Base-by-base conservation (phyloP, 2,888 invertebrate species). In the Limnephilus marmoratus region DNA sequence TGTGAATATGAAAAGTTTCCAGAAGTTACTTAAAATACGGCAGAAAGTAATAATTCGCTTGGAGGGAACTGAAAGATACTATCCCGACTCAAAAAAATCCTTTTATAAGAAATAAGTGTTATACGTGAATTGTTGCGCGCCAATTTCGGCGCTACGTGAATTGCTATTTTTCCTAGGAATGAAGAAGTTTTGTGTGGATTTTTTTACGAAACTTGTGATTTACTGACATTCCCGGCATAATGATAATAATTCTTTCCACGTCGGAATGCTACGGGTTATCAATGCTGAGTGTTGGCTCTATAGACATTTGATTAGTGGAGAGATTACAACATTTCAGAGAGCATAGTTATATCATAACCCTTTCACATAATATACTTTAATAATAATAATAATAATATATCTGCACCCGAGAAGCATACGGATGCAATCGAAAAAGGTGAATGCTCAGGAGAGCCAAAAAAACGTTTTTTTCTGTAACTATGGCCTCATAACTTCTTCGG, bases 1-100 rank as follows among this genome's bases (percentile, higher is more conserved):
- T 37, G 86, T 29, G 86, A 86, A 86, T 86, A 86, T 86, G 86
- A 45, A 45, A 86, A 86, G 86, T 85, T 85, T 85, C 11, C 85
- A 24, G 37, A 85, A 85, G 34, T 85, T 34, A 24, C 31, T 68
- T 68, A 68, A 68, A 68, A 68, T 68, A 68, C 24, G 68, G 68
- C 24, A 68, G 15, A 34, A 34, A 82, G 29, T 82, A 82, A 31
- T 34, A 34, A 34, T 82, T 82, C 34, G 31, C 34, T 34, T 34
- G 82, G 15, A 82, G 31, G 24, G 68, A 68, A 68, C 68, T n/a
- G 24, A 24, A 68, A 68, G 68, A 5, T 68, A 68, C 24, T 24
- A 53, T 53, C 53, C 53, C 53, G 53, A 53, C 53, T 18, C 18
- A 53, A 53, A 53, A 31, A 53, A 53, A 18, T 18, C 53, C 53